Evolutionary conservation across 2,888 invertebrate genomes (phyloP), one percentile per base, ranked within the genome.

Genomic region (Bellardia pandia): DNA sequence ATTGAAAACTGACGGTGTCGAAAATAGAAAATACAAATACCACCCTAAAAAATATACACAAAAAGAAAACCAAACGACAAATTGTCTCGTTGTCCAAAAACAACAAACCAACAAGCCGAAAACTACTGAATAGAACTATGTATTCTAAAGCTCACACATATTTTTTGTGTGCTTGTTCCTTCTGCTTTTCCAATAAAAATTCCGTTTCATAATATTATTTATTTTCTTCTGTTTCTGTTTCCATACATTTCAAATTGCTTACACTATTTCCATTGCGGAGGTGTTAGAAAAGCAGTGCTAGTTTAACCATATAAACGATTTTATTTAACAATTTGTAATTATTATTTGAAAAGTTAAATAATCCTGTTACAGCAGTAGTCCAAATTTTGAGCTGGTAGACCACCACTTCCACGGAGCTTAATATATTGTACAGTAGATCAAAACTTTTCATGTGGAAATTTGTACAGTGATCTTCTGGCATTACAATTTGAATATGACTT

Each of bases 1-100:
- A 64, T 75, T 74, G 62, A 81, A 87, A 87, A 87, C 86, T 87
- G 76, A 23, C 77, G 16, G 68, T 77, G 45, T 84, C 72, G 75
- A 66, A 33, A 53, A 66, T 30, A 45, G 33, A 48, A 53, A 56
- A 62, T 33, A 60, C 45, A 16, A 77, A 56, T 69, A 69, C 77
- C 84, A 87, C 81, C 77, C 84, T 78, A 85, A 81, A 85, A 66
- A 16, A 56, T 4, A 68, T 13, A 71, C 42, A 77, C 16, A 84
- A 48, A 64, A 81, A 81, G 56, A 60, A 37, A 48, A 51, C 37
- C 62, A 56, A 85, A 81, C 53, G 77, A 81, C 74, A 84, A 48
- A 53, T 77, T 80, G 77, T 83, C 86, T 79, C 76, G 48, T 68
- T 66, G 66, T 83, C 84, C 77, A 83, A 87, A 84, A 86, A 76